These are phyloP conservation scores for Sebastes baramenuke DNA, from an alignment of 2,797 vertebrate genomes.

Conservation along the genomic window DNA sequence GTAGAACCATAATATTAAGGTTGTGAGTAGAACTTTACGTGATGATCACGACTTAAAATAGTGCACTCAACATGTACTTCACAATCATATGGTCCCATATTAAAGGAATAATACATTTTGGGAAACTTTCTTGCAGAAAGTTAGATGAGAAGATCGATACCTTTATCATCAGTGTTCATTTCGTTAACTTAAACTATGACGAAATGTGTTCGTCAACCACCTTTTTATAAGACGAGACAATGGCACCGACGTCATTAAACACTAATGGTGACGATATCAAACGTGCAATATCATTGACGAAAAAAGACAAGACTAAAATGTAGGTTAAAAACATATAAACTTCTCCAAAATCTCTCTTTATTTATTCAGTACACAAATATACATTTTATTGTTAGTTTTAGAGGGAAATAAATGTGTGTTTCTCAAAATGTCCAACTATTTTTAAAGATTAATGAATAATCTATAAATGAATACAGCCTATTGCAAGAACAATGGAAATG, in stretches of 20 bases:
- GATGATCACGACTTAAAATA: not conserved
- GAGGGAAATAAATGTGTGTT: not conserved
- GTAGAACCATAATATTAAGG: not conserved
- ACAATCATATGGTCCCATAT: not conserved
- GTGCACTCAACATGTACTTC: not conserved
- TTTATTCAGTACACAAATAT: not conserved
- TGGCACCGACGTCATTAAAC: too few species aligned
- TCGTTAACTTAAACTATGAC: too few species aligned
- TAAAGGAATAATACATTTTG: not conserved
- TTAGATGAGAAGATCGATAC: not conserved
- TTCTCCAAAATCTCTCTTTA: too few species aligned
- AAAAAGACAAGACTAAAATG: too few species aligned
- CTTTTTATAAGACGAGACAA: too few species aligned
- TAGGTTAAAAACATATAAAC: too few species aligned
- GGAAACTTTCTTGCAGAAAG: not conserved
- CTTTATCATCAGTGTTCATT: too few species aligned
- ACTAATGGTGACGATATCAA: too few species aligned
- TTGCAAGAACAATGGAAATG: not conserved
- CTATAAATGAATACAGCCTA: not conserved
- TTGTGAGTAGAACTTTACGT: not conserved
- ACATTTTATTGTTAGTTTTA: not conserved
- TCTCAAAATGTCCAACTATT: not conserved
- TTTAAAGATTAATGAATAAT: not conserved
- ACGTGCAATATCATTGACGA: too few species aligned
- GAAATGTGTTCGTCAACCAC: too few species aligned